Base-by-base conservation (phyloP, 2,113 vertebrate species). In the Holacanthus passer region DNA sequence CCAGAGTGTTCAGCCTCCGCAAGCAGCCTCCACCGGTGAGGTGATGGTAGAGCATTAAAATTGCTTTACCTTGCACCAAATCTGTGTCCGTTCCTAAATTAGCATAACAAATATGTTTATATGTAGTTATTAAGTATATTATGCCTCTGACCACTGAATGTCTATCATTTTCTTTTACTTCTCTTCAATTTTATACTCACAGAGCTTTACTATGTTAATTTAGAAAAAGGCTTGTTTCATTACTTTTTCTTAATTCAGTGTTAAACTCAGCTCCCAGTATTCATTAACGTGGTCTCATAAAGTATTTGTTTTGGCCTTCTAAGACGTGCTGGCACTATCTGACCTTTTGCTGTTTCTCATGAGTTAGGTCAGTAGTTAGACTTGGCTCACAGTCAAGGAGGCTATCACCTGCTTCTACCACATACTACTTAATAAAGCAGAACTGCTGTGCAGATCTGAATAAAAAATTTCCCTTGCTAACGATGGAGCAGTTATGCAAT, bases 1-100 rank as follows among this genome's bases (percentile, higher is more conserved):
- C 94, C 0, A 94, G 98, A 31, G 87, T 89, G n/a, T 99, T 99
- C 88, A 96, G 97, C 89, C 96, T 99, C 91, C 97, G 97, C 31
- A 99, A 97, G 92, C 96, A 98, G 48, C 97, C 97, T 7, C 89
- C 91, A 0, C 95, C 93, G 75, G 98, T 99, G 87, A 97, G 97
- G 7, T 1, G 48, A 60, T n/a, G 39, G 32, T 8, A 17, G 41
- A 45, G 52, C 39, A 3, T 29, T 3, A 13, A 31, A 32, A 24
- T 2, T 7, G 3, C 7, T 63, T 58, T 53, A 29, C 14, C 22
- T 13, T 24, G 8, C 48, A 22, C 35, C 45, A n/a, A 35, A 17
- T n/a, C 2, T 9, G n/a, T 60, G 9, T 41, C 17, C 56, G 22
- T 22, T 29, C 50, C 27, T 27, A 58, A 29, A 31, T 19, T 31